These are phyloP conservation scores for Mormyrops attenuatus DNA, from an alignment of 2,797 vertebrate species.

Conservation along the genomic window DNA sequence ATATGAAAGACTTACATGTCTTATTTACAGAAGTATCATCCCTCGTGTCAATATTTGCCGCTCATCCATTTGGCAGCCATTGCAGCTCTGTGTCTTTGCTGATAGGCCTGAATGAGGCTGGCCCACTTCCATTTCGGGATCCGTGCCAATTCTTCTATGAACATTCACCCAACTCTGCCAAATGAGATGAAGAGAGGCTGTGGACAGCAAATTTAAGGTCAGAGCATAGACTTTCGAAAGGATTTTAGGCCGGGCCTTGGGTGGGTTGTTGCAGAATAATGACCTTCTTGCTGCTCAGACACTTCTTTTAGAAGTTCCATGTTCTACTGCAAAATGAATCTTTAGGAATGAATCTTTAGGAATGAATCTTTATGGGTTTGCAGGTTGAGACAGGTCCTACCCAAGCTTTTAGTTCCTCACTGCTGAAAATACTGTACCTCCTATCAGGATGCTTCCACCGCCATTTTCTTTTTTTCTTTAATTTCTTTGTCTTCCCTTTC, in stretches of 20 bases:
- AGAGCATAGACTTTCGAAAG: not conserved
- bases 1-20: not conserved
- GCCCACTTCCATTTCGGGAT: not conserved
- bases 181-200: not conserved
- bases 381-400: not conserved
- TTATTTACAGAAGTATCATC: slow-evolving; percentile 1
- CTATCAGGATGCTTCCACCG: not conserved
- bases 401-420: not conserved
- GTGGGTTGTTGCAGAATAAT: not conserved
- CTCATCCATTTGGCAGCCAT: not conserved
- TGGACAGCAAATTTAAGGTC: slow-evolving; percentile 1
- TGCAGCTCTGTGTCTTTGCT: not conserved
- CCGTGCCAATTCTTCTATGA: not conserved
- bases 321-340: not conserved
- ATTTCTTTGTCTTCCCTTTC: not conserved
- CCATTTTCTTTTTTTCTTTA: not conserved
- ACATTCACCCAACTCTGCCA: not conserved
- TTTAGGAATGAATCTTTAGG: not conserved
- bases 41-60: not conserved
- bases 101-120: not conserved
- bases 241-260: not conserved
- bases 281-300: not conserved
- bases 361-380: not conserved
- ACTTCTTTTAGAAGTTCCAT: not conserved
- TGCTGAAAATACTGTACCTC: not conserved